Conservation (phyloP, 2,888 invertebrate species). For the Anaspis maculata region DNA sequence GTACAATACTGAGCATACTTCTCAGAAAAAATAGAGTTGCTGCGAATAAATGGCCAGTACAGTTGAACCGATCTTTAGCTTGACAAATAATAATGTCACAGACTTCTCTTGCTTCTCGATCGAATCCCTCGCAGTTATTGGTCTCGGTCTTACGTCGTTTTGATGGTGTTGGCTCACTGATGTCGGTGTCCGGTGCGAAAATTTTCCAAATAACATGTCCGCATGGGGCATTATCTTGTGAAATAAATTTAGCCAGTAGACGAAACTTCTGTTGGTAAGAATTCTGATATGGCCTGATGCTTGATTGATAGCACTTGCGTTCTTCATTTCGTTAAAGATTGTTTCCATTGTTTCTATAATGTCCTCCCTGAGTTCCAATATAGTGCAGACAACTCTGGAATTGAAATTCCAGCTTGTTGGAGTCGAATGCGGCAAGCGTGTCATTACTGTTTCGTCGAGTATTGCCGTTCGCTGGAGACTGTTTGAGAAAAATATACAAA, state of each 20-base stretch:
- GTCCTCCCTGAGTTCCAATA: slow-evolving; percentile 16
- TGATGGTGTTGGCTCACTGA: no score
- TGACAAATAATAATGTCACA: slow-evolving; percentile 23
- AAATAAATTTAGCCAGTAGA: slow-evolving; percentile 25
- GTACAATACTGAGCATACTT: slow-evolving; percentile 14
- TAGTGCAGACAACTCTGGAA: slow-evolving; percentile 10
- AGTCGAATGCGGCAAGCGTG: slow-evolving; percentile 4
- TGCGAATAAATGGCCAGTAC: slow-evolving; percentile 22
- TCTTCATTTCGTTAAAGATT: slow-evolving; percentile 13
- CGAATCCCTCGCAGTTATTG: no score
- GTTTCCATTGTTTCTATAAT: slow-evolving; percentile 21
- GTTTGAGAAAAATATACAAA: slow-evolving; percentile 2
- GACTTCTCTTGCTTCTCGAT: slow-evolving; percentile 20
- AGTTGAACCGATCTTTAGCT: slow-evolving; percentile 22
- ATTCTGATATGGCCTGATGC: slow-evolving; percentile 9
- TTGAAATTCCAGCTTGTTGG: slow-evolving; percentile 18
- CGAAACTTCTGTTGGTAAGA: slow-evolving; percentile 16
- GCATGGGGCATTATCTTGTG: slow-evolving; percentile 23
- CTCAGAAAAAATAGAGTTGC: slow-evolving; percentile 19
- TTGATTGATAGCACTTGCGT: slow-evolving; percentile 13
- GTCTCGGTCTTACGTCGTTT: no score
- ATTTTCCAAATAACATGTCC: slow-evolving; percentile 19
- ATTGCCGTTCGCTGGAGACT: slow-evolving; percentile 3
- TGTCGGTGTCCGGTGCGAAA: slow-evolving; percentile 10
- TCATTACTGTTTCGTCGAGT: slow-evolving; percentile 7